These are phyloP conservation scores for Patella pellucida DNA, from an alignment of 2,888 invertebrate species.

Conservation along the genomic window DNA sequence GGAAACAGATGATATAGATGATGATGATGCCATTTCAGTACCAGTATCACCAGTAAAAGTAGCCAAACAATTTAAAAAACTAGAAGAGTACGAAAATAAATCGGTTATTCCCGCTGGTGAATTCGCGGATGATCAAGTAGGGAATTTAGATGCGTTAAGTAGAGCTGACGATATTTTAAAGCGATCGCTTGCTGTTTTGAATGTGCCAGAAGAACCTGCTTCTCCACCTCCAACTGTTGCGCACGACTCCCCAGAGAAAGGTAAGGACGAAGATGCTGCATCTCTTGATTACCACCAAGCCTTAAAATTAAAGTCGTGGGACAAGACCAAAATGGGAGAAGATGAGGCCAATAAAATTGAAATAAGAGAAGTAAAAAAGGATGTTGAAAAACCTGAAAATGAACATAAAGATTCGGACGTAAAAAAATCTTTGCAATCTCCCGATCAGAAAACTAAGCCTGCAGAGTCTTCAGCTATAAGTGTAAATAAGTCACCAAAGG, in stretches of 20 bases:
- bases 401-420: neutral
- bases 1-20: slow-evolving; percentile 33
- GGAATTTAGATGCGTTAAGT: slow-evolving; percentile 9
- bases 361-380: neutral
- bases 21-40: slow-evolving; percentile 24
- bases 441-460: slow-evolving; percentile 4
- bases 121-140: neutral
- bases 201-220: neutral
- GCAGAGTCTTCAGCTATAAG: neutral
- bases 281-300: too few species aligned
- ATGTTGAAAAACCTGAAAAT: neutral
- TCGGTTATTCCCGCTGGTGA: too few species aligned
- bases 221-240: neutral
- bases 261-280: neutral
- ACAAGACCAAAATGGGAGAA: neutral
- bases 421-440: neutral
- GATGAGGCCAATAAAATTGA: neutral
- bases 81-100: too few species aligned
- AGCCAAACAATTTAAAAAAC: neutral
- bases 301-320: neutral
- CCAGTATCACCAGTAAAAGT: slow-evolving; percentile 23
- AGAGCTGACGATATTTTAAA: slow-evolving; percentile 20
- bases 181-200: slow-evolving; percentile 13
- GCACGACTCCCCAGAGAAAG: neutral
- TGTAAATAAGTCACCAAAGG: slow-evolving; percentile 1